A percentile compares a stretch with the other conserved stretches of the same genome.
These are phyloP conservation scores for Mormyrus lacerda DNA, from an alignment of 2,113 vertebrate species.

Conservation along the genomic window DNA sequence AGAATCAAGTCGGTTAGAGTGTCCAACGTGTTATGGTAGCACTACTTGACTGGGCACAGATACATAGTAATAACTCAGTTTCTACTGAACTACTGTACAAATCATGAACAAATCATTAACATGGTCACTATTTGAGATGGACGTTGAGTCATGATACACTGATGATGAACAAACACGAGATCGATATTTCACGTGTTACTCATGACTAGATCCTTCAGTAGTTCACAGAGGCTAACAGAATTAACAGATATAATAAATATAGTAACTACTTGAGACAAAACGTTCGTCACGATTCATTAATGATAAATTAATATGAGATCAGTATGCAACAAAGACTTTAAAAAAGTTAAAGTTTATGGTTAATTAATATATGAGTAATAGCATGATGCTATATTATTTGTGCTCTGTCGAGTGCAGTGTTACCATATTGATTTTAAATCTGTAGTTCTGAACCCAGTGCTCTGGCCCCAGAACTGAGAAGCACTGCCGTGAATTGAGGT, in stretches of 20 bases:
- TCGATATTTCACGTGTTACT: not conserved
- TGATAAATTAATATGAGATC: not conserved
- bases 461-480: not conserved
- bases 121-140: not conserved
- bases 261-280: not conserved
- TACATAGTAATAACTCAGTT: not conserved
- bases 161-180: not conserved
- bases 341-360: no score
- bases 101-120: not conserved
- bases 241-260: not conserved
- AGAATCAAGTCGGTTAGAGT: not conserved
- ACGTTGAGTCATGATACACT: not conserved
- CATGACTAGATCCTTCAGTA: not conserved
- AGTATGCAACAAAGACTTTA: not conserved
- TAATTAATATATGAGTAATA: not conserved
- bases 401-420: not conserved
- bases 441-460: not conserved
- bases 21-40: not conserved
- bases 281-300: not conserved
- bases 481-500: not conserved
- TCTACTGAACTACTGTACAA: not conserved
- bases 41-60: not conserved
- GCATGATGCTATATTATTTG: not conserved
- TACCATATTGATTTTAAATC: not conserved
- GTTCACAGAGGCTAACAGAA: not conserved